Base-by-base conservation (phyloP, 2,888 invertebrate genomes). In the Drosophila eohydei region DNA sequence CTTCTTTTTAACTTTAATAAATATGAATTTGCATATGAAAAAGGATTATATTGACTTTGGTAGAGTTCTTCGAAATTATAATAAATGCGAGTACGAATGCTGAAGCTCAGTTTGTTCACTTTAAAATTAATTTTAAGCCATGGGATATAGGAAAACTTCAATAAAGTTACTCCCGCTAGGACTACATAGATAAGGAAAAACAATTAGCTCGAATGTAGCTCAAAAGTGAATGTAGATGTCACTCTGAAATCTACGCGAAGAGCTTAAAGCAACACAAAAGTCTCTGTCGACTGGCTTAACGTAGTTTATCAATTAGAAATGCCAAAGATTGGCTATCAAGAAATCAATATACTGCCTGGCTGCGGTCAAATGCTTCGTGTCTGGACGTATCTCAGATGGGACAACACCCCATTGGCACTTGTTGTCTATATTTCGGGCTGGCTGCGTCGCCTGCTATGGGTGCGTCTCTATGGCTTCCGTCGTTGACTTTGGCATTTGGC, bases 401-500 rank as follows among this genome's bases (percentile, higher is more conserved):
- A 41, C 44, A 30, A 6, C 44, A 56, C n/a, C 38, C 65, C 36
- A 38, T 36, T 62, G 58, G 32, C 55, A 57, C 50, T 57, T 62
- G 43, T 48, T 16, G 46, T 41, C 34, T 32, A 7, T 48, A 44
- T 21, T 46, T 26, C 3, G 28, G 46, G 14, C 34, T 48, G 55
- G 16, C 30, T 26, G 9, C 30, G 40, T n/a, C 54, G 16, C 16
- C 41, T 43, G 30, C 44, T 11, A 40, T 30, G 43, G 21, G 30
- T 7, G n/a, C 48, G 46, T 61, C 62, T 16, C 59, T 28, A 34
- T 48, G 56, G 75, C 40, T 81, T 78, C 77, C 78, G 80, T 83
- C 75, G 78, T 80, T 90, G 88, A 90, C 87, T 90, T 87, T 79
- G 86, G 78, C 83, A 79, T 88, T 87, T 81, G 86, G 83, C 80